Conservation (phyloP, 1,140 invertebrate genomes). For the Cylas formicarius region DNA sequence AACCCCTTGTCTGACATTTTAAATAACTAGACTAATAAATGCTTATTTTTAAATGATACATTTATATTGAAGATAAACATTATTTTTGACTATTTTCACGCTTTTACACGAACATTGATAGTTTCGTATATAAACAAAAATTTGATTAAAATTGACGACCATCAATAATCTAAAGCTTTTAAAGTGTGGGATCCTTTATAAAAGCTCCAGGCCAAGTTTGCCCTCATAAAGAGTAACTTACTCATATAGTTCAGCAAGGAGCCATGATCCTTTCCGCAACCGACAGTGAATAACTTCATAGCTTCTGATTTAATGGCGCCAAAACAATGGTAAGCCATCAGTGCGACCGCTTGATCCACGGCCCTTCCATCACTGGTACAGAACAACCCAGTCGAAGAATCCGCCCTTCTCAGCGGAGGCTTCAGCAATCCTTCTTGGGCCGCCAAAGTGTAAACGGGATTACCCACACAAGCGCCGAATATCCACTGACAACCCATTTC, state of each 20-base stretch:
- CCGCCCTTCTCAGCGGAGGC: slow-evolving; percentile 43
- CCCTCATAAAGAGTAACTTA: slow-evolving; percentile 8
- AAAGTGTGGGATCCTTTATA: not conserved
- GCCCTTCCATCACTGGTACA: slow-evolving; percentile 59
- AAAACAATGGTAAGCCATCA: slow-evolving; percentile 57
- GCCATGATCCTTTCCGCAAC: slow-evolving; percentile 51
- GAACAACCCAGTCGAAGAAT: slow-evolving; percentile 44
- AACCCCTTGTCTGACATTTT: no score
- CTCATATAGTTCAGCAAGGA: slow-evolving; percentile 56
- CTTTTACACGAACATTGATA: no score
- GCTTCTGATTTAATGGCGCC: slow-evolving; percentile 58
- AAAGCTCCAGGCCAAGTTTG: not conserved
- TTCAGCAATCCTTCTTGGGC: slow-evolving; percentile 57
- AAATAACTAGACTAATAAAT: no score
- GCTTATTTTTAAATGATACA: no score
- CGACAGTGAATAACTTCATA: slow-evolving; percentile 51
- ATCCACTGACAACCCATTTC: slow-evolving; percentile 66
- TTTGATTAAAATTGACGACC: no score
- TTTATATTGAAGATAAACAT: no score
- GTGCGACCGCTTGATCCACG: slow-evolving; percentile 52
- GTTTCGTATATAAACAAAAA: no score
- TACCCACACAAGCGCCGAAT: slow-evolving; percentile 54
- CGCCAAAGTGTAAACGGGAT: slow-evolving; percentile 58
- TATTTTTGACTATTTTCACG: no score
- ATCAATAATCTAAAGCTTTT: not conserved